Evolutionary conservation across 2,113 vertebrate genomes (phyloP), one percentile per base, ranked within the genome.

Genomic region (Hypomesus transpacificus): DNA sequence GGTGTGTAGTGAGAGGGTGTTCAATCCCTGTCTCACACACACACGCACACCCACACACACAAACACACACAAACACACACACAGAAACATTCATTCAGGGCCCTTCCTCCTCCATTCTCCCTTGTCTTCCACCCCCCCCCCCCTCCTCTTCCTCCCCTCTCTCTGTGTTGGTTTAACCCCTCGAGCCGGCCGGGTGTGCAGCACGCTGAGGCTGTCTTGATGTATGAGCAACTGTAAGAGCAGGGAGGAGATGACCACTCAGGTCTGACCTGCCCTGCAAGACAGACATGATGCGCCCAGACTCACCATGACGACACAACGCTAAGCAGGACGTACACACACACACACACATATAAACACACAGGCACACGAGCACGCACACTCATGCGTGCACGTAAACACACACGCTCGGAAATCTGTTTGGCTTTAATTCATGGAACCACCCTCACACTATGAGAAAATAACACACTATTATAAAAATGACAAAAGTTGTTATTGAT

Each of bases 131-230:
- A 13, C 3, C 53, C 17, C 80, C 54, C 46, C 68, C 56, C 72
- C 65, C 66, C 24, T 16, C 3, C 18, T 2, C 18, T 63, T 28
- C 65, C 70, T 80, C 77, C 83, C 85, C 79, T 75, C 71, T 82
- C 72, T 62, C 83, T 78, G 77, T 91, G 89, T 91, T 92, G 87
- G 88, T 91, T 92, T 92, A 92, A 91, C 90, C 91, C 86, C 68
- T 65, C 83, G 77, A 90, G 85, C 83, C 86, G 80, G 83, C 83
- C 69, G 79, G 31, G 65, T 80, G 80, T 85, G 87, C 84, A 86
- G 84, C 84, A 80, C 83, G 84, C 84, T 88, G 85, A 84, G 87
- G 83, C 84, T 76, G 76, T 76, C 82, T 83, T 91, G 89, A 91
- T 91, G 89, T 88, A 91, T 89, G 68, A 69, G 9, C 14, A 14